Percentiles rank a stretch among this genome's conserved stretches.
These are phyloP conservation scores for Drosophila tsacasi DNA, from an alignment of 1,140 invertebrate species.

Conservation along the genomic window DNA sequence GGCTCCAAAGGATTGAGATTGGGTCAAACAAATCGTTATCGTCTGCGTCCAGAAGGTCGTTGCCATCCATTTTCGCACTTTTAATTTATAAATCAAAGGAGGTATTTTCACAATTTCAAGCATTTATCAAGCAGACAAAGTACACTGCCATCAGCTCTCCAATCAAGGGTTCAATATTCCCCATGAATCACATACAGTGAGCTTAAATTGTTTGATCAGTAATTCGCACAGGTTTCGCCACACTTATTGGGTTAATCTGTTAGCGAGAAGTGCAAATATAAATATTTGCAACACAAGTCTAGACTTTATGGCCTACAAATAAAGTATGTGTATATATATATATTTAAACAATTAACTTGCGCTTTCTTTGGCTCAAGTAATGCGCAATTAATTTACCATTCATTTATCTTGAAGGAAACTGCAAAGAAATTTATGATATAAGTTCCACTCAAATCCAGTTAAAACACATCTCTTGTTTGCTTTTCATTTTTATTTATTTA, in stretches of 20 bases:
- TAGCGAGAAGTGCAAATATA: constrained; percentile 13
- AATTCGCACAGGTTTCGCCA: constrained; percentile 14
- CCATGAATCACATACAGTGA: constrained; percentile 19
- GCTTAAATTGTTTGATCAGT: constrained; percentile 5
- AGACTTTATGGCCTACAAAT: constrained; percentile 21
- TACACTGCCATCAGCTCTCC: constrained; percentile 2
- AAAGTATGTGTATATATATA: not conserved
- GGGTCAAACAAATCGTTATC: constrained; percentile 13
- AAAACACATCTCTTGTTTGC: constrained; percentile 9
- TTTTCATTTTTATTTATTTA: constrained; percentile 51
- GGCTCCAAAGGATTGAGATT: constrained; percentile 8
- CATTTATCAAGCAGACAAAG: constrained; percentile 15
- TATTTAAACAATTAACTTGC: constrained; percentile 27
- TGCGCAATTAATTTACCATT: too few relatives aligned
- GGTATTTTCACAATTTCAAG: constrained; percentile 25
- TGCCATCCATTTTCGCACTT: not conserved
- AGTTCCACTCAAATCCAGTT: not conserved
- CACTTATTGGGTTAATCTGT: constrained; percentile 15
- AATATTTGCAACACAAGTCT: constrained; percentile 12
- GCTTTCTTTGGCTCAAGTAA: not conserved
- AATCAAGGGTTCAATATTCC: not conserved
- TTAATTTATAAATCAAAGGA: constrained; percentile 3
- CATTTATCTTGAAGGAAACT: too few relatives aligned
- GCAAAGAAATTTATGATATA: too few relatives aligned
- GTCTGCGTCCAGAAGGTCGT: not conserved